Conservation (phyloP, 1,140 invertebrate genomes). For the Hyles vespertilio region DNA sequence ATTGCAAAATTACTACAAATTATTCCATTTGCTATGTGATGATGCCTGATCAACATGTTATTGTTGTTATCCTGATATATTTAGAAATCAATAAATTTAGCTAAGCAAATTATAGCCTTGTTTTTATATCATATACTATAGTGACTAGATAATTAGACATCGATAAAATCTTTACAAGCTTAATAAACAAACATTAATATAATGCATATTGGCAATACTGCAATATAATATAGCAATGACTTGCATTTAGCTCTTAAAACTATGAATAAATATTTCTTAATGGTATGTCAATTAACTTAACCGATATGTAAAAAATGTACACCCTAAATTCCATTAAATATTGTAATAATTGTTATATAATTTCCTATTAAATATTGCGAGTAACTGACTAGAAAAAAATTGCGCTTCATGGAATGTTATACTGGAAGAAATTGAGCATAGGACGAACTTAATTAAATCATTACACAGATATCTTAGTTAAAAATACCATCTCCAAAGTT, state of each 20-base stretch:
- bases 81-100: slow-evolving; percentile 42
- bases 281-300: not conserved
- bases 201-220: no score
- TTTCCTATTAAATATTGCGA: not conserved
- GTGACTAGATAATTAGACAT: not conserved
- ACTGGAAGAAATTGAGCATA: slow-evolving; percentile 30
- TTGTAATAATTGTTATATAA: slow-evolving; percentile 1
- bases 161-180: not conserved
- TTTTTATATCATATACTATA: slow-evolving; percentile 7
- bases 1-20: slow-evolving; percentile 21
- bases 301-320: slow-evolving; percentile 29
- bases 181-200: not conserved
- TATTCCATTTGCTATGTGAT: not conserved
- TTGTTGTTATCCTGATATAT: not conserved
- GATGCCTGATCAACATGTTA: not conserved
- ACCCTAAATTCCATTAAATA: not conserved
- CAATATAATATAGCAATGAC: no score
- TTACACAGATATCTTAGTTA: slow-evolving; percentile 4
- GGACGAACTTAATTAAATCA: slow-evolving; percentile 4
- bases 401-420: slow-evolving; percentile 15
- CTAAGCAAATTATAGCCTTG: slow-evolving; percentile 33
- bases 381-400: slow-evolving; percentile 26
- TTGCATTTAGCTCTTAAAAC: no score
- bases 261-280: not conserved
- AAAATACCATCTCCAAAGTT: slow-evolving; percentile 2